Evolutionary conservation across 2,888 invertebrate species (phyloP).

Genomic region (Epinotia demarniana): DNA sequence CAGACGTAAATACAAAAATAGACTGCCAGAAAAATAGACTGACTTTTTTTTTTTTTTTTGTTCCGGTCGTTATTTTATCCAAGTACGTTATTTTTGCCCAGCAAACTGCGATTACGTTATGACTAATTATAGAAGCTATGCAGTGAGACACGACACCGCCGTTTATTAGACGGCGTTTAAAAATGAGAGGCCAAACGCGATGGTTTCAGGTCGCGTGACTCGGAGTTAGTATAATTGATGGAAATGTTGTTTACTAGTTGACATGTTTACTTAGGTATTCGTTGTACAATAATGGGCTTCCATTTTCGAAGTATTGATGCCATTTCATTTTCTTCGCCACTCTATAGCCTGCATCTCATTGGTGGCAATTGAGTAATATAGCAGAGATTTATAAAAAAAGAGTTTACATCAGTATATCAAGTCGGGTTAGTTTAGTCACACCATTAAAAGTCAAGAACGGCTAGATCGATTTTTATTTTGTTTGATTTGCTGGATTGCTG

Average conservation of each 20-base stretch:
- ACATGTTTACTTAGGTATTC: neutral
- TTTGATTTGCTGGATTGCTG: too few relatives aligned
- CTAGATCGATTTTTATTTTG: too few relatives aligned
- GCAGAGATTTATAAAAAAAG: too few relatives aligned
- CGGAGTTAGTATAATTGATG: conserved; percentile 10
- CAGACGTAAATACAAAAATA: too few relatives aligned
- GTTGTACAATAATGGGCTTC: neutral
- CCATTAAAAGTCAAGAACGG: too few relatives aligned
- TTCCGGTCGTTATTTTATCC: too few relatives aligned
- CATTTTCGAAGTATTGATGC: neutral
- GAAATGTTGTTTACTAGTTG: conserved; percentile 11
- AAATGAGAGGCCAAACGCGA: conserved; percentile 28
- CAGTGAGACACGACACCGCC: conserved; percentile 21
- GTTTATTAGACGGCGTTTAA: conserved; percentile 9
- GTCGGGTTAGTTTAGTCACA: too few relatives aligned
- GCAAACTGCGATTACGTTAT: conserved; percentile 13
- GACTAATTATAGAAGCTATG: conserved; percentile 17
- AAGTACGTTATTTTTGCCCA: conserved; percentile 7
- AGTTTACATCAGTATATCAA: too few relatives aligned
- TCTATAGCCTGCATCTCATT: too few relatives aligned
- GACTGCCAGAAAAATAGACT: too few relatives aligned
- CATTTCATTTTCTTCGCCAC: neutral
- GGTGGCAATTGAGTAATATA: too few relatives aligned
- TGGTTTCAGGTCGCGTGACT: conserved; percentile 19
- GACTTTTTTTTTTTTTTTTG: too few relatives aligned